Conservation (phyloP, 2,888 invertebrate species). For the Mycogona germanica region DNA sequence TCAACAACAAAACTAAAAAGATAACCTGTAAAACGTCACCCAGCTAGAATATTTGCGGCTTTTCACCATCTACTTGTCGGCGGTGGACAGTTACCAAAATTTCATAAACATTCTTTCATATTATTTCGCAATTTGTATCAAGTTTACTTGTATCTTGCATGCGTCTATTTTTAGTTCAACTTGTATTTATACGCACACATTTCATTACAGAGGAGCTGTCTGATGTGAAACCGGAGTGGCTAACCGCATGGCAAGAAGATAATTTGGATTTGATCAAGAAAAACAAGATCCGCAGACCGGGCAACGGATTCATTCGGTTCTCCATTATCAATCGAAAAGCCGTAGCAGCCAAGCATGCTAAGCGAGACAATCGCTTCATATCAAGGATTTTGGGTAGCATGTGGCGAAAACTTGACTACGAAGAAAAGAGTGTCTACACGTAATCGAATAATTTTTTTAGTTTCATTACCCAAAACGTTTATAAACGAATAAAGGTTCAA, state of each 20-base stretch:
- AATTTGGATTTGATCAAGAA: background rate
- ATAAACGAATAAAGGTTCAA: background rate
- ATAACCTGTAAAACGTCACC: too few relatives aligned
- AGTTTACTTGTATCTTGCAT: background rate
- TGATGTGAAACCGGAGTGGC: background rate
- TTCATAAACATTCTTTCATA: background rate
- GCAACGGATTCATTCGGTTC: conserved; percentile 11
- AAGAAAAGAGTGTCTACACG: conserved; percentile 9
- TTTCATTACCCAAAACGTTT: background rate
- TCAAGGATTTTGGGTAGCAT: conserved; percentile 8
- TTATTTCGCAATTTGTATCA: background rate
- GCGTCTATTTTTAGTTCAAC: background rate
- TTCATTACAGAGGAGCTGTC: background rate
- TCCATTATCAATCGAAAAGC: conserved; percentile 10
- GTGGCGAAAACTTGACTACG: conserved; percentile 6
- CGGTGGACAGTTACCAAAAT: background rate
- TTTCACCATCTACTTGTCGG: too few relatives aligned
- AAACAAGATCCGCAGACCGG: conserved; percentile 2
- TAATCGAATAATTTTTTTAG: background rate
- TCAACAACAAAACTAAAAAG: too few relatives aligned
- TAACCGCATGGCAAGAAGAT: background rate
- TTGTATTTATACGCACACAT: background rate
- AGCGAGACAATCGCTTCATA: background rate
- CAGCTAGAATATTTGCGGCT: background rate
- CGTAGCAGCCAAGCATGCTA: background rate